Percentiles rank a stretch among this genome's conserved stretches.
Evolutionary conservation across 2,888 invertebrate genomes (phyloP).

Genomic region (Athetis lepigone): DNA sequence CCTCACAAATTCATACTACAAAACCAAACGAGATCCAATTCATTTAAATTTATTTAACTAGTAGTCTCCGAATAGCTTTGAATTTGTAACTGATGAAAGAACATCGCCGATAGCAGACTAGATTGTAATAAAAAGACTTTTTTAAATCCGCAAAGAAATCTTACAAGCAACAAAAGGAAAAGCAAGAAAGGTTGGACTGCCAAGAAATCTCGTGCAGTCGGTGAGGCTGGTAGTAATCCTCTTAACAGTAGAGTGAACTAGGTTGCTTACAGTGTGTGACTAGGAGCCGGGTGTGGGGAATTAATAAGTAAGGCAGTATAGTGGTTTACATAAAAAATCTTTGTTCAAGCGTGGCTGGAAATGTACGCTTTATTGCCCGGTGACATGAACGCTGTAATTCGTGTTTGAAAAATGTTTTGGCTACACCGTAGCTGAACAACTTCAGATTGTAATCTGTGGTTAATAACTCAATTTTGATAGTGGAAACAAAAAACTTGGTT

Average conservation of each 20-base stretch:
- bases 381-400: constrained; percentile 47
- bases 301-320: constrained; percentile 61
- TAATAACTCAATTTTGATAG: constrained; percentile 24
- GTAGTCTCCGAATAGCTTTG: constrained; percentile 51
- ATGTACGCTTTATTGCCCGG: constrained; percentile 36
- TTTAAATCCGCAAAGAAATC: constrained; percentile 76
- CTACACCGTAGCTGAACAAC: constrained; percentile 10
- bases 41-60: constrained; percentile 59
- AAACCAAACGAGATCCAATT: constrained; percentile 46
- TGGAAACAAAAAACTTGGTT: neutral
- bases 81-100: constrained; percentile 64
- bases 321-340: constrained; percentile 51
- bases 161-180: constrained; percentile 74
- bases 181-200: constrained; percentile 69
- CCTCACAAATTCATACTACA: constrained; percentile 58
- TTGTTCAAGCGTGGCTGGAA: constrained; percentile 23
- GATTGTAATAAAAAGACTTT: constrained; percentile 68
- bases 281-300: constrained; percentile 55
- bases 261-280: constrained; percentile 66
- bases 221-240: constrained; percentile 74
- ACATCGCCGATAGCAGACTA: constrained; percentile 64
- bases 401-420: constrained; percentile 18
- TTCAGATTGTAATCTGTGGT: constrained; percentile 5
- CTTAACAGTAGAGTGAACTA: constrained; percentile 73
- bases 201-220: constrained; percentile 71